These are phyloP conservation scores for Danaus chrysippus DNA, from an alignment of 2,888 invertebrate genomes.

Conservation along the genomic window DNA sequence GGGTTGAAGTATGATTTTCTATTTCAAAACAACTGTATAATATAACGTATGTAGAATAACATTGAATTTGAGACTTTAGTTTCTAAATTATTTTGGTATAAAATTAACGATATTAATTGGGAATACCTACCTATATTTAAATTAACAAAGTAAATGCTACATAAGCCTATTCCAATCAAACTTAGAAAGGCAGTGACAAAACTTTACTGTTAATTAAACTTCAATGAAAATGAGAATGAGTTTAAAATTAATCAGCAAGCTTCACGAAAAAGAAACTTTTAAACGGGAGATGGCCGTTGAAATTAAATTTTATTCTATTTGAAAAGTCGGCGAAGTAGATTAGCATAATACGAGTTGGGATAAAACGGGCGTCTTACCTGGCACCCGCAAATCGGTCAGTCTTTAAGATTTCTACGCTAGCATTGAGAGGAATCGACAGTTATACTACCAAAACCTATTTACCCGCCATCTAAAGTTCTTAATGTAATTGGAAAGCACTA, in stretches of 20 bases:
- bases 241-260: conserved; percentile 66
- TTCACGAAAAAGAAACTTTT: conserved; percentile 59
- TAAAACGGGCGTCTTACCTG: conserved; percentile 54
- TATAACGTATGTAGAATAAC: too few species aligned
- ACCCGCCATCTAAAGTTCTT: not conserved
- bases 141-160: conserved; percentile 23
- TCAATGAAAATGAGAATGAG: conserved; percentile 66
- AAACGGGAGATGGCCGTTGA: conserved; percentile 53
- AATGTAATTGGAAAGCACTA: not conserved
- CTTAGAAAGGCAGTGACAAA: conserved; percentile 49
- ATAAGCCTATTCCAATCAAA: conserved; percentile 42
- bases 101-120: not conserved
- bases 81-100: too few species aligned
- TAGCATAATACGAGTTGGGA: conserved; percentile 68
- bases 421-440: conserved; percentile 10
- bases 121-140: conserved; percentile 4
- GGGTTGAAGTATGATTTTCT: too few species aligned
- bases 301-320: conserved; percentile 70
- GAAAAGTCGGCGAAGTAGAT: conserved; percentile 53
- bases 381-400: conserved; percentile 33
- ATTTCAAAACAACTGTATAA: too few species aligned
- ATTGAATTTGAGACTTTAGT: too few species aligned
- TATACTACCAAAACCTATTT: not conserved
- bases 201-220: conserved; percentile 69
- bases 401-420: conserved; percentile 20